Evolutionary conservation across 2,888 invertebrate genomes (phyloP).

Genomic region (Dynastes hyllus): DNA sequence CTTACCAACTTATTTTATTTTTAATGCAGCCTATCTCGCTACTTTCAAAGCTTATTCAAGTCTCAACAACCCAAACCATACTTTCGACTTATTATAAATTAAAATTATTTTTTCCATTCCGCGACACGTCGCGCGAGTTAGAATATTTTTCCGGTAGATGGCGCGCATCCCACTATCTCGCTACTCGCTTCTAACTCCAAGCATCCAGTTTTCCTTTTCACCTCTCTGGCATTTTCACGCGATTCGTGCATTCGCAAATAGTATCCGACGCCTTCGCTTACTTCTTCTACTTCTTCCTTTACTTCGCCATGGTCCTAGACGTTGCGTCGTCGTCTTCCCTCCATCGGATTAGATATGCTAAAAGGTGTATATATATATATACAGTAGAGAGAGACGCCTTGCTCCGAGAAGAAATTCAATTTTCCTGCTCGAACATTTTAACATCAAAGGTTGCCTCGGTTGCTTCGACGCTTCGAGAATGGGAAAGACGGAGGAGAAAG

Average conservation of each 20-base stretch:
- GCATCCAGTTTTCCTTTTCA: neutral
- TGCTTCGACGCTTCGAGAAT: neutral
- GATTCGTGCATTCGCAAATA: neutral
- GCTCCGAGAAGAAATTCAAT: slow-evolving; percentile 57
- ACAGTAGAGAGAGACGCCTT: slow-evolving; percentile 29
- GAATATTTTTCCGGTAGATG: slow-evolving; percentile 17
- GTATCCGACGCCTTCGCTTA: neutral
- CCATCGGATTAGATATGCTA: slow-evolving; percentile 52
- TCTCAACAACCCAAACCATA: neutral
- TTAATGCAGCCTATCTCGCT: too few relatives aligned
- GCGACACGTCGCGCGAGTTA: neutral
- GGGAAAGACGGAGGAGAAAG: neutral
- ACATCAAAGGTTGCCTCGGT: slow-evolving; percentile 58
- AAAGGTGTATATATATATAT: slow-evolving; percentile 40
- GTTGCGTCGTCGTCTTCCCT: slow-evolving; percentile 25
- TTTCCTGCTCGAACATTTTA: slow-evolving; percentile 58
- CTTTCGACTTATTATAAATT: slow-evolving; percentile 22
- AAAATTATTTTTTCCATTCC: slow-evolving; percentile 25
- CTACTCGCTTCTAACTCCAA: neutral
- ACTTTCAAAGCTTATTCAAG: too few relatives aligned
- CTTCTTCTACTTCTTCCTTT: slow-evolving; percentile 6
- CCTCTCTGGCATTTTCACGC: neutral
- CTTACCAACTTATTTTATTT: neutral
- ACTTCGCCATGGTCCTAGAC: neutral
- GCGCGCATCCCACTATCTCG: too few relatives aligned